Evolutionary conservation across 1,140 invertebrate genomes (phyloP).

Genomic region (Trachymyrmex cornetzi): DNA sequence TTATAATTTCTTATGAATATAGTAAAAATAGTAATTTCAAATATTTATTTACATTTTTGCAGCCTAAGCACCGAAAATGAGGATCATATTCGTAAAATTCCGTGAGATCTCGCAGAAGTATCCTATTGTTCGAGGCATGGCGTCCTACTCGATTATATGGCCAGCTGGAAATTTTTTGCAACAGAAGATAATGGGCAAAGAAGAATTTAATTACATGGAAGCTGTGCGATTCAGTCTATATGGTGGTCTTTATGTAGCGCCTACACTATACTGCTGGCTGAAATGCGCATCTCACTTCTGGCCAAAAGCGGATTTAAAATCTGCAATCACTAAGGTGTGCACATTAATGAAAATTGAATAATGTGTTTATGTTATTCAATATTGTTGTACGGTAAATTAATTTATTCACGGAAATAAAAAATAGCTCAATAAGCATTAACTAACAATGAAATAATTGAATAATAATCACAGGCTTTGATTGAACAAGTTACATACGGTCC

Average conservation of each 20-base stretch:
- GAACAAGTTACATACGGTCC: constrained; percentile 95
- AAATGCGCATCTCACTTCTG: constrained; percentile 89
- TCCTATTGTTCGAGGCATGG: constrained; percentile 90
- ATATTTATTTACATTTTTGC: constrained; percentile 33
- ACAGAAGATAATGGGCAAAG: constrained; percentile 87
- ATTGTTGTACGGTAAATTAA: background rate
- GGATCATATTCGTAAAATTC: constrained; percentile 83
- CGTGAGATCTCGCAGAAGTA: constrained; percentile 84
- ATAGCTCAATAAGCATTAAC: background rate
- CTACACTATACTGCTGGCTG: constrained; percentile 91
- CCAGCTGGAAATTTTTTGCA: constrained; percentile 89
- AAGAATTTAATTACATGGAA: constrained; percentile 87
- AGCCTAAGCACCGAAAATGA: constrained; percentile 76
- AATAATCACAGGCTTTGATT: constrained; percentile 89
- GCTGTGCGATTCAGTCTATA: constrained; percentile 90
- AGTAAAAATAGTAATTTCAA: background rate
- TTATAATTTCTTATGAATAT: background rate
- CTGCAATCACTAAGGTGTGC: constrained; percentile 90
- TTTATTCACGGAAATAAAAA: background rate
- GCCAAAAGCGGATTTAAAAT: constrained; percentile 89
- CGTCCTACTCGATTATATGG: constrained; percentile 91
- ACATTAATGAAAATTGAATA: background rate
- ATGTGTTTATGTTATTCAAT: constrained; percentile 16
- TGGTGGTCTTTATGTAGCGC: constrained; percentile 91
- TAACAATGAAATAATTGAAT: constrained; percentile 10